These are phyloP conservation scores for Meriones psammophilus DNA, from an alignment of 2,797 vertebrate genomes.

Conservation along the genomic window DNA sequence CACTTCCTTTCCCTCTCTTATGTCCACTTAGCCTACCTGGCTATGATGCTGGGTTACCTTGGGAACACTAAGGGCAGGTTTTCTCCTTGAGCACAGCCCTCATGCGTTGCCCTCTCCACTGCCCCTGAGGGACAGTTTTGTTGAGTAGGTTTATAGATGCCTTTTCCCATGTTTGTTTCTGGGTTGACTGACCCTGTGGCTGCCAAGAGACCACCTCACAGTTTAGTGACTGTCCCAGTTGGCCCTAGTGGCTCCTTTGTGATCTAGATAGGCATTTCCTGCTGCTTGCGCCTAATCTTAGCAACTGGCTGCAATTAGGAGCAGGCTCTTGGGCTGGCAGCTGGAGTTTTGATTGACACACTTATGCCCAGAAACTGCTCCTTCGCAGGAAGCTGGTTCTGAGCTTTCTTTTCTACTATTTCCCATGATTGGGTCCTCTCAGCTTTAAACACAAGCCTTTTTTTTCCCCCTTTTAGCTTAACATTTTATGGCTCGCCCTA, in stretches of 20 bases:
- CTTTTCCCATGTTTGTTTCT: background rate
- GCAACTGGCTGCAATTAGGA: slow-evolving; percentile 1
- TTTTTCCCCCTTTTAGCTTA: background rate
- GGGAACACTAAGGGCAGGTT: background rate
- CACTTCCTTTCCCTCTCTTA: background rate
- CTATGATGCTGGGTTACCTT: background rate
- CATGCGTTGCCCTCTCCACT: background rate
- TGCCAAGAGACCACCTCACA: background rate
- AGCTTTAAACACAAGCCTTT: background rate
- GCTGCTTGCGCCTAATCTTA: background rate
- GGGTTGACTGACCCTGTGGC: background rate
- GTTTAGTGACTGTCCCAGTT: background rate
- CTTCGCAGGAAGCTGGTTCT: background rate
- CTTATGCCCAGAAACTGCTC: background rate
- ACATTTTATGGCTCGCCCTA: slow-evolving; percentile 8
- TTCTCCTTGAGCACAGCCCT: background rate
- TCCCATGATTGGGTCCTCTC: background rate
- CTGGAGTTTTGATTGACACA: background rate
- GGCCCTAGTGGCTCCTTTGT: background rate
- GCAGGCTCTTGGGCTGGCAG: background rate
- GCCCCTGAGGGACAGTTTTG: background rate
- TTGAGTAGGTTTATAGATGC: background rate
- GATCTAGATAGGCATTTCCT: background rate
- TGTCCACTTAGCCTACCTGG: background rate
- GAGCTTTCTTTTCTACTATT: background rate